Conservation (phyloP, 2,888 invertebrate genomes). For the Scaptodrosophila latifasciaeformis region DNA sequence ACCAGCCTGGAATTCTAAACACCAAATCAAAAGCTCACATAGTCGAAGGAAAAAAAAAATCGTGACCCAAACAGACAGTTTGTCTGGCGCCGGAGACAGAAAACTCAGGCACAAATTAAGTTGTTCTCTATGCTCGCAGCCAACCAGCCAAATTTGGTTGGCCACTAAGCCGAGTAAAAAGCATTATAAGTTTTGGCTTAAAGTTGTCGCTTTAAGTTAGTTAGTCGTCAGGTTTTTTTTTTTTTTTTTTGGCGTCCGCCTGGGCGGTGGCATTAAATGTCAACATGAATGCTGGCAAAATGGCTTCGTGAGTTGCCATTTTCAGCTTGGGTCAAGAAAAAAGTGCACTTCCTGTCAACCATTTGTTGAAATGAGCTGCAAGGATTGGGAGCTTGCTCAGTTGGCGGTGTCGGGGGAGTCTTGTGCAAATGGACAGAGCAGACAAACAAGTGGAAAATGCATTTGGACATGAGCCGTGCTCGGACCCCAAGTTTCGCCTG, state of each 20-base stretch:
- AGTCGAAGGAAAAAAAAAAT: too few species aligned
- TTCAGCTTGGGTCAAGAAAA: conserved; percentile 26
- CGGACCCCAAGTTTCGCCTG: too few species aligned
- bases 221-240: too few species aligned
- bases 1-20: conserved; percentile 8
- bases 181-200: background rate
- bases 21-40: conserved; percentile 24
- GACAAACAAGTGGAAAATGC: conserved; percentile 67
- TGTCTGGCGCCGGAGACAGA: background rate
- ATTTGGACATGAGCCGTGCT: conserved; percentile 52
- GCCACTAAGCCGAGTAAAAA: background rate
- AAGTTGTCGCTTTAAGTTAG: conserved; percentile 26
- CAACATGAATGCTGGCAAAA: conserved; percentile 18
- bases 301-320: conserved; percentile 12
- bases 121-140: background rate
- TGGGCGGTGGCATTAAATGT: conserved; percentile 21
- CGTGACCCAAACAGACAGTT: conserved; percentile 23
- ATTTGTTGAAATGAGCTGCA: conserved; percentile 66
- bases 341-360: conserved; percentile 63
- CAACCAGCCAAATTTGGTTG: background rate
- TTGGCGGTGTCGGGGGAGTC: conserved; percentile 41
- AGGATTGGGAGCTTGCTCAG: conserved; percentile 54
- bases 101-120: conserved; percentile 2
- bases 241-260: background rate
- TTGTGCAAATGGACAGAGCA: conserved; percentile 12